A percentile compares a stretch with the other conserved stretches of the same genome.
Evolutionary conservation across 1,140 invertebrate species (phyloP).

Genomic region (Temnothorax longispinosus): DNA sequence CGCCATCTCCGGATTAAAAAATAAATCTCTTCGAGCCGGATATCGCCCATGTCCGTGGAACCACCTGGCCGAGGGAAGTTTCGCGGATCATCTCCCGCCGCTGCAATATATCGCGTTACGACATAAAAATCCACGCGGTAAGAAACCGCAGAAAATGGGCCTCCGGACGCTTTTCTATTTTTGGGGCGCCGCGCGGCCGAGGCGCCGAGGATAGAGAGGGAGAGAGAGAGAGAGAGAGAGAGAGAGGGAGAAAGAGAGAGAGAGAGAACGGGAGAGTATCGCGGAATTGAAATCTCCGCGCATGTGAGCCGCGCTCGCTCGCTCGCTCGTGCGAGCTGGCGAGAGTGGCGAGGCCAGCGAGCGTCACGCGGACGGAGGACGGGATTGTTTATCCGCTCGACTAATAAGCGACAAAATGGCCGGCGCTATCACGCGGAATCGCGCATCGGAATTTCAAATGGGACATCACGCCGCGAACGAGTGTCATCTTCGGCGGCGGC

Average conservation of each 20-base stretch:
- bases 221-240: not conserved
- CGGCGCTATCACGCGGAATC: conserved; percentile 44
- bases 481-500: not conserved
- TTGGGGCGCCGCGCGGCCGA: conserved; percentile 39
- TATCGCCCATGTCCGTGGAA: not conserved
- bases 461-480: not conserved
- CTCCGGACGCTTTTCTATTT: conserved; percentile 64
- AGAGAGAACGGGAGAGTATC: not conserved
- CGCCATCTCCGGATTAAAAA: not conserved
- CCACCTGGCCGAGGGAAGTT: not conserved
- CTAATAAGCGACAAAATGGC: conserved; percentile 80
- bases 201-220: conserved; percentile 20
- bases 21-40: not conserved
- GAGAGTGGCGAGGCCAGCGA: too few species aligned
- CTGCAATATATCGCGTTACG: conserved; percentile 32
- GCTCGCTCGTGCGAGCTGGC: too few species aligned
- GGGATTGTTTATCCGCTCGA: conserved; percentile 78
- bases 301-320: conserved; percentile 53
- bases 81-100: not conserved
- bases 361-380: conserved; percentile 35
- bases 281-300: conserved; percentile 71
- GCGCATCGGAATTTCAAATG: conserved; percentile 44
- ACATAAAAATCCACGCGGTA: conserved; percentile 20
- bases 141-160: conserved; percentile 28
- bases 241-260: not conserved